phyloP scores from a whole-genome alignment of 1,140 invertebrate species.

The Nasonia longicornis region DNA sequence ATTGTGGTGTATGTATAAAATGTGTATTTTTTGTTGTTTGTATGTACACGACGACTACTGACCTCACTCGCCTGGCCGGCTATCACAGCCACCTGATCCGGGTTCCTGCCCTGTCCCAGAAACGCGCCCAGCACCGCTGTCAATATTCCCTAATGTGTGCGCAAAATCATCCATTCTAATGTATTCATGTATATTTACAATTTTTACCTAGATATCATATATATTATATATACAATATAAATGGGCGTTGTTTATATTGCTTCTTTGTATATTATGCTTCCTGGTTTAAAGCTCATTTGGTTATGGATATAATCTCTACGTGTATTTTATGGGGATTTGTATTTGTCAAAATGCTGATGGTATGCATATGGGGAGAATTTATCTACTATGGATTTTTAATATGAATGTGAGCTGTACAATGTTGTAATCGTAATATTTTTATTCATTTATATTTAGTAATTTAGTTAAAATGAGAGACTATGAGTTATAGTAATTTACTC shows the following conservation, averaged over 20 bases:
- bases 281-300: too few species aligned
- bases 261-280: not conserved
- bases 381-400: too few species aligned
- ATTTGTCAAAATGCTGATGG: too few species aligned
- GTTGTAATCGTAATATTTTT: too few species aligned
- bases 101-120: constrained; percentile 86
- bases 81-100: constrained; percentile 88
- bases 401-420: too few species aligned
- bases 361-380: too few species aligned
- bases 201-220: not conserved
- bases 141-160: constrained; percentile 83
- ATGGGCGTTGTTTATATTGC: not conserved
- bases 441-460: not conserved
- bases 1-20: not conserved
- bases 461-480: not conserved
- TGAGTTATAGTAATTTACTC: not conserved
- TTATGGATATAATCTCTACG: too few species aligned
- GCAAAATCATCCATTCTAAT: constrained; percentile 49
- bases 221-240: not conserved
- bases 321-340: too few species aligned
- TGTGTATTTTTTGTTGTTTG: not conserved
- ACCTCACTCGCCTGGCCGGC: constrained; percentile 94
- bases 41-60: constrained; percentile 65
- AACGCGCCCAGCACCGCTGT: constrained; percentile 88
- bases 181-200: constrained; percentile 43